Conservation (phyloP, 2,113 vertebrate species). For the Pterocles gutturalis region DNA sequence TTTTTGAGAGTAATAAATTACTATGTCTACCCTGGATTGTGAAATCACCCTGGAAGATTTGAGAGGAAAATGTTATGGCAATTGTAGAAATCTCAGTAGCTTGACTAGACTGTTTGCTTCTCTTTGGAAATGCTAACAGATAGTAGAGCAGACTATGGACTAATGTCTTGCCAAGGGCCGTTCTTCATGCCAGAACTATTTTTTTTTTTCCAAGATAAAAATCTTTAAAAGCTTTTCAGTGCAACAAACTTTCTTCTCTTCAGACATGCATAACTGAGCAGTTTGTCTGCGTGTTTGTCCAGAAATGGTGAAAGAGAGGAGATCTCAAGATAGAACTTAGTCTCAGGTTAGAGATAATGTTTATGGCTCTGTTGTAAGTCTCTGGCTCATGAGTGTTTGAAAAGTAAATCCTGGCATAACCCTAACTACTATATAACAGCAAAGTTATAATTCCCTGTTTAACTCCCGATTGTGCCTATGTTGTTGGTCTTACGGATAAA, state of each 20-base stretch:
- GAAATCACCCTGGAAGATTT: neutral
- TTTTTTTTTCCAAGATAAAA: neutral
- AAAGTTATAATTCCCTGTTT: neutral
- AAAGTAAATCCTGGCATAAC: neutral
- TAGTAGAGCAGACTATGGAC: neutral
- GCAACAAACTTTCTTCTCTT: neutral
- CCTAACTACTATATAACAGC: neutral
- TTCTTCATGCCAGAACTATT: neutral
- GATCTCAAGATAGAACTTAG: neutral
- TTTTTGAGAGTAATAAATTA: neutral
- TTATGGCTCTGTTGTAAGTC: neutral
- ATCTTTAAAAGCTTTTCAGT: neutral
- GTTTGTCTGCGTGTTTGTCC: neutral
- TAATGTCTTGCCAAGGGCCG: neutral
- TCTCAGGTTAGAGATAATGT: neutral
- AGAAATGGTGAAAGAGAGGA: neutral
- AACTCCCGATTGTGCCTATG: neutral
- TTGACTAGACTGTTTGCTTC: conserved; percentile 10
- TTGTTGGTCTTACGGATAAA: neutral
- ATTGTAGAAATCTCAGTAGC: neutral
- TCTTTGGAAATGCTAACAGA: conserved; percentile 9
- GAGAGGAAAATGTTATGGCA: neutral
- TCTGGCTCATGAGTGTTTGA: neutral
- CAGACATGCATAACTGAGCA: neutral
- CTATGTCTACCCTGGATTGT: neutral